These are phyloP conservation scores for Pecten maximus DNA, from an alignment of 2,888 invertebrate species.

Conservation along the genomic window DNA sequence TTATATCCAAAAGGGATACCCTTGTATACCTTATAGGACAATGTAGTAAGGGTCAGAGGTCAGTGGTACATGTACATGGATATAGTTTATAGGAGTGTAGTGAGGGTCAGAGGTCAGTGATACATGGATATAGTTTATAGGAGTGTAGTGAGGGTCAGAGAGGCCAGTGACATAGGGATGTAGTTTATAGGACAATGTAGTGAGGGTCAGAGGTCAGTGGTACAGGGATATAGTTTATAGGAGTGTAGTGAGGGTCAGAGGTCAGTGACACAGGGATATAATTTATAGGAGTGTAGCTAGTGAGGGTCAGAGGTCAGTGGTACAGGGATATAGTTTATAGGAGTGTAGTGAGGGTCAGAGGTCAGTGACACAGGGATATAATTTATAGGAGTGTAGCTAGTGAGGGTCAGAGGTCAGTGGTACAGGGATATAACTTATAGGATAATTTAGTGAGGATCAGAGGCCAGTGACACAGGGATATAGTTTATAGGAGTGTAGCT, in stretches of 20 bases:
- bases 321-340: too few species aligned
- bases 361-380: background rate
- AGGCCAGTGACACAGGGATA: background rate
- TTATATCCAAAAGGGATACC: too few species aligned
- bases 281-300: background rate
- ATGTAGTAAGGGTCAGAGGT: background rate
- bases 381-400: background rate
- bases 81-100: too few species aligned
- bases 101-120: background rate
- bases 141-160: background rate
- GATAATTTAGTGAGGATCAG: background rate
- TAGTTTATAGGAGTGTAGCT: background rate
- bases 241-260: too few species aligned
- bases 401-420: background rate
- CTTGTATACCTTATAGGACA: too few species aligned
- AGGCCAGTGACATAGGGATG: too few species aligned
- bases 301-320: background rate
- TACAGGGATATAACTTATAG: too few species aligned
- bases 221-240: background rate
- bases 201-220: background rate
- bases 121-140: background rate
- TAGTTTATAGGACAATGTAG: too few species aligned
- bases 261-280: background rate
- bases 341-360: background rate
- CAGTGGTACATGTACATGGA: background rate